Evolutionary conservation across 92 coral and sea anemone genomes (phyloP), one percentile per base, ranked within the genome.

Genomic region (Heliopora coerulea): DNA sequence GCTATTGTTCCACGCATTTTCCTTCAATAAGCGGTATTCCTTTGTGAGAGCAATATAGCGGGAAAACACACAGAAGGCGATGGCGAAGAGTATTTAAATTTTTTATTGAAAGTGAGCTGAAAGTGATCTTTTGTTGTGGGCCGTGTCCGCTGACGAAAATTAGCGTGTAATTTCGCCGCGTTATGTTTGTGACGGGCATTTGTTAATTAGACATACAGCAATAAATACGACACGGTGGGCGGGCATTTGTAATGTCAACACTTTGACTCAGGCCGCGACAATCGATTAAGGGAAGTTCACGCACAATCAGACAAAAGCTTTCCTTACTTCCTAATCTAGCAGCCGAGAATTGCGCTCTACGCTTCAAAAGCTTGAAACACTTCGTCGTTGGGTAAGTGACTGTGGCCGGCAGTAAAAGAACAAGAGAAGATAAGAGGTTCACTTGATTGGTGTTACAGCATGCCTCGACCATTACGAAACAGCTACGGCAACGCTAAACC

Each of bases 151-250:
- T 86, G 86, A 84, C 83, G 96, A 88, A 95, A 90, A 95, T 95
- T 95, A 95, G 89, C 97, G 96, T 90, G 99, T 95, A 90, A 95
- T 95, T 95, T 95, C 87, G 96, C 77, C 63, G 77, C 77, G 62
- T 54, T 58, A 49, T 33, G 17, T 54, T 29, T 33, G 62, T 95
- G 99, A 95, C 87, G 81, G 96, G 79, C 97, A 86, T 95, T 91
- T 90, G 99, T 91, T 95, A 95, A 95, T 95, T 95, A 95, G 90
- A 79, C 85, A 83, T 90, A 86, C 96, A 78, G 95, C 91, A 90
- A 90, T 95, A 90, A 95, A 95, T 90, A 86, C 92, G 80, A 81
- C 84, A 68, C 96, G 88, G 83, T 86, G 85, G 89, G 85, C 96
- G 84, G 91, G 97, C 90, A 86, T 82, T 82, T 79, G 91, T 86